phyloP scores from a whole-genome alignment of 2,113 vertebrate genomes.

The Dolichotis patagonum region DNA sequence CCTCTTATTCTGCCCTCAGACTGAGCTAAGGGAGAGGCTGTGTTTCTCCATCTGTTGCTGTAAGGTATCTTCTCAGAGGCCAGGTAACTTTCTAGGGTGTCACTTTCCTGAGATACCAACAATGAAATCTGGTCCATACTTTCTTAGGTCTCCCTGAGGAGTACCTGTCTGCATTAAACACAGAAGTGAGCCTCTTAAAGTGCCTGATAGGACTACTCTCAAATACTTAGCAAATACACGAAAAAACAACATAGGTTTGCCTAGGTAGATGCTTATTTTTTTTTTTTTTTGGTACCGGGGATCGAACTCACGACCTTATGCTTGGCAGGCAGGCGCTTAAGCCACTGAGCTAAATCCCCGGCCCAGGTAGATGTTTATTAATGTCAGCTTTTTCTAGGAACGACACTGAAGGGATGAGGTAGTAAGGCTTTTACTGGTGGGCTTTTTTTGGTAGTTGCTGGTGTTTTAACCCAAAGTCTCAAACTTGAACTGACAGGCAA shows the following conservation, averaged over 20 bases:
- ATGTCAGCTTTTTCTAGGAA: conserved; percentile 33
- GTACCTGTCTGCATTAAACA: neutral
- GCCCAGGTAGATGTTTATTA: neutral
- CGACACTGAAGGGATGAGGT: too few species aligned
- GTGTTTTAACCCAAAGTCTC: neutral
- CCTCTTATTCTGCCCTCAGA: neutral
- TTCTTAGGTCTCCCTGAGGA: neutral
- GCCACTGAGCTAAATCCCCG: too few species aligned
- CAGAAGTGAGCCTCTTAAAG: neutral
- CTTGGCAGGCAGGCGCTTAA: too few species aligned
- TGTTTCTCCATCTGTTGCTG: neutral
- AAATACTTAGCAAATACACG: neutral
- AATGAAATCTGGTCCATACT: neutral
- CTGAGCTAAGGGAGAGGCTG: neutral
- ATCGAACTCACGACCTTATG: too few species aligned
- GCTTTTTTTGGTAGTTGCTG: neutral
- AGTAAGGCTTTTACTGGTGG: neutral
- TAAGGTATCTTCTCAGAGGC: neutral
- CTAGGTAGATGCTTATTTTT: neutral
- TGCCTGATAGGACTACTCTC: neutral
- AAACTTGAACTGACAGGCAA: neutral
- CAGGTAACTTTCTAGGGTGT: neutral
- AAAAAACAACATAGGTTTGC: neutral
- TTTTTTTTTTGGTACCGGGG: too few species aligned
- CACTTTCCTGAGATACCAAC: neutral